Evolutionary conservation across 2,113 vertebrate genomes (phyloP).

Genomic region (Dolichallabes microphthalmus): DNA sequence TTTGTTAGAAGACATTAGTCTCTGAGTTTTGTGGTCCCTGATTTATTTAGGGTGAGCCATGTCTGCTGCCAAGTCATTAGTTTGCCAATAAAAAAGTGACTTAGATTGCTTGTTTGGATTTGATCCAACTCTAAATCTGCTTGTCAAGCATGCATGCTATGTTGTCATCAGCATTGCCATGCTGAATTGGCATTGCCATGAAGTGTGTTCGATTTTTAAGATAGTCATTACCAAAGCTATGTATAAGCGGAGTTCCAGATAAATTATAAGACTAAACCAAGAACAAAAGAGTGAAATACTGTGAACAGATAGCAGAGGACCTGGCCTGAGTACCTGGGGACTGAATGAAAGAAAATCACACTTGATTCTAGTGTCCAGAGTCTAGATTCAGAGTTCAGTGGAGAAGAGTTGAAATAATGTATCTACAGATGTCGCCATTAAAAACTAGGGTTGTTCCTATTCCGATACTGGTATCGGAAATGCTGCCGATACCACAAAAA

Average conservation of each 20-base stretch:
- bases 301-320: not conserved
- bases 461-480: too few species aligned
- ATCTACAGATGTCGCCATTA: too few species aligned
- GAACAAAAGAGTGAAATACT: not conserved
- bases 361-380: not conserved
- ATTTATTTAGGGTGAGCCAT: not conserved
- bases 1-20: not conserved
- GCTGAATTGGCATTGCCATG: not conserved
- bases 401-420: not conserved
- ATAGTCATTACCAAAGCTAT: not conserved
- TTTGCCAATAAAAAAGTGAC: not conserved
- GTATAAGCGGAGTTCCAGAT: not conserved
- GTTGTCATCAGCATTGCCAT: not conserved
- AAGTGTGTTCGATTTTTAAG: not conserved
- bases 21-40: not conserved
- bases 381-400: not conserved
- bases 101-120: not conserved
- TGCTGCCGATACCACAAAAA: too few species aligned
- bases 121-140: constrained; percentile 4
- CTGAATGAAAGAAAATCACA: not conserved
- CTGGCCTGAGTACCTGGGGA: not conserved
- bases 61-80: not conserved
- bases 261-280: not conserved
- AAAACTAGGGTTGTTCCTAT: too few species aligned
- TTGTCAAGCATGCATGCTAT: not conserved